Evolutionary conservation across 2,888 invertebrate species (phyloP), one percentile per base, ranked within the genome.

Genomic region (Euspilapteryx auroguttella): DNA sequence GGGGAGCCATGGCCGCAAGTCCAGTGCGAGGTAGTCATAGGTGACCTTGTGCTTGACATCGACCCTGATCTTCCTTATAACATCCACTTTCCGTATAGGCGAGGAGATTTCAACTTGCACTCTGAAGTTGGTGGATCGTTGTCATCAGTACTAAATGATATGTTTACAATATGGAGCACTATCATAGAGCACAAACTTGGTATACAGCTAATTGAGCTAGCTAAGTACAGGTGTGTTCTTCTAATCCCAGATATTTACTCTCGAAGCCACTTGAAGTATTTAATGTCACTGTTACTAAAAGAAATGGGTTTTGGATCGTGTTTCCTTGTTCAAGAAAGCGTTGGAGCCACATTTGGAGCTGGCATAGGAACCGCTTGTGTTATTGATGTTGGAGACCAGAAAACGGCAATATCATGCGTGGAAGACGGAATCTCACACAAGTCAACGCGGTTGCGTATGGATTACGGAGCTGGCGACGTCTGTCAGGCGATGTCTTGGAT

Each of bases 371-470:
- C 87, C 47, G 95, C 94, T 0, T 96, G 96, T 65, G 94, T 96
- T 1, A 89, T 97, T 1, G 95, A 96, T 55, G 86, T 96, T 28
- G 96, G 96, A 0, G 95, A 95, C 51, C 93, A 95, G 55, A 96
- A 96, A 71, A 94, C 93, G 0, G 92, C 94, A 1, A 88, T 97
- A 12, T 94, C 94, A 2, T 97, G 96, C 68, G 94, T 96, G 1
- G 96, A 96, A 69, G 96, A 96, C 75, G 95, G 94, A 1, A 89
- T 96, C 34, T 95, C 95, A 13, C 92, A 93, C 47, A 83, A 88
- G 39, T 86, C 87, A 37, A 93, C 95, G 0, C 78, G 94, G 47
- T 82, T 86, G 45, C 66, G 89, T 28, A 80, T 95, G 77, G 89
- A 91, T 40, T 94, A 93, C 49, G 95, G 95, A 3, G 91, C 94